Percentiles rank a stretch among this genome's conserved stretches.
Conservation (phyloP, 2,113 vertebrate genomes). For the Elephas maximus region DNA sequence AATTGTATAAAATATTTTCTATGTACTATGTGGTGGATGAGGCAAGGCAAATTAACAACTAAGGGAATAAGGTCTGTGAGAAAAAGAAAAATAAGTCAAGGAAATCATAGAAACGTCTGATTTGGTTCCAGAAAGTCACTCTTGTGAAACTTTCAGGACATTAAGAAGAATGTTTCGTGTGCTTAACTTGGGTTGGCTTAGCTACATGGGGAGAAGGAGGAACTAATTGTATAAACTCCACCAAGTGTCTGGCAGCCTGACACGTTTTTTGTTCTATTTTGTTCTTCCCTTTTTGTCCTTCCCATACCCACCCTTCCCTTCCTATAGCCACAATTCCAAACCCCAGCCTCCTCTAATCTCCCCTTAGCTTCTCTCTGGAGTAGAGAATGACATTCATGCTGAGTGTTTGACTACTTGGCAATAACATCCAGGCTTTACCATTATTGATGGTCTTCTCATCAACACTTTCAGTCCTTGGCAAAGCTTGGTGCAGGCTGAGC, state of each 20-base stretch:
- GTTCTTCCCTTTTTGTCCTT: slow-evolving; percentile 3
- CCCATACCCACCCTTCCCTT: slow-evolving; percentile 13
- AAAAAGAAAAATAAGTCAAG: slow-evolving; percentile 56
- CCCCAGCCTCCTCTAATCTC: slow-evolving; percentile 15
- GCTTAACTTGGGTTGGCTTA: slow-evolving; percentile 67
- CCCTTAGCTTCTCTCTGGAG: slow-evolving; percentile 8
- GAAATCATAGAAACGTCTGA: slow-evolving; percentile 71
- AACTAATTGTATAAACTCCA: slow-evolving; percentile 72
- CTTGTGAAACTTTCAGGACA: slow-evolving; percentile 50
- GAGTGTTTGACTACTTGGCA: slow-evolving; percentile 43
- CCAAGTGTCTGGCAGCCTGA: slow-evolving; percentile 68
- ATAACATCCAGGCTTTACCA: not conserved
- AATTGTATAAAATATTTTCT: slow-evolving; percentile 30
- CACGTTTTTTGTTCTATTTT: not conserved
- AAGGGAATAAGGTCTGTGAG: slow-evolving; percentile 27
- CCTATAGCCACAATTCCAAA: not conserved
- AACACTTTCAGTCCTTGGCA: slow-evolving; percentile 21
- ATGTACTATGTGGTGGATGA: slow-evolving; percentile 44
- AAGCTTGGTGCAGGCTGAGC: slow-evolving; percentile 22
- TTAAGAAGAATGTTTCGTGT: slow-evolving; percentile 59
- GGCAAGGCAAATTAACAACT: slow-evolving; percentile 58
- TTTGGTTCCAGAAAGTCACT: slow-evolving; percentile 77
- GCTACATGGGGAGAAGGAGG: slow-evolving; percentile 17
- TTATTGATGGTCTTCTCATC: slow-evolving; percentile 68
- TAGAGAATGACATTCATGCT: slow-evolving; percentile 2